Evolutionary conservation across 2,888 invertebrate genomes (phyloP).

Genomic region (Galeruca laticollis): DNA sequence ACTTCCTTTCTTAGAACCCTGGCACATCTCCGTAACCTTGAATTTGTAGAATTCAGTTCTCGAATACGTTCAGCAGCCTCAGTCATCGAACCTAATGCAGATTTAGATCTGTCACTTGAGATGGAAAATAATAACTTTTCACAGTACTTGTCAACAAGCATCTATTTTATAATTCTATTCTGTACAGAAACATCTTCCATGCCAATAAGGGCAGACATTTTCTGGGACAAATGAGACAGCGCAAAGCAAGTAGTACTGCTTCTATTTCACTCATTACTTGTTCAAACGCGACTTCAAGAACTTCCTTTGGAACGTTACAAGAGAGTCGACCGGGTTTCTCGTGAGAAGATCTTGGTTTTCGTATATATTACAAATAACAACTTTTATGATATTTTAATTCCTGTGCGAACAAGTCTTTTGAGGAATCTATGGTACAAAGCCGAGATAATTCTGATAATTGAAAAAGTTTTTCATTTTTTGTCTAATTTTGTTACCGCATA

Average conservation of each 20-base stretch:
- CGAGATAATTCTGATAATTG: not conserved
- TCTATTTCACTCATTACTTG: not conserved
- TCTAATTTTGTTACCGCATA: not conserved
- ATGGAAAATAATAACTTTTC: not conserved
- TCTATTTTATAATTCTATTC: not conserved
- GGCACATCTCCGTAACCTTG: not conserved
- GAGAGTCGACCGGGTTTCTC: not conserved
- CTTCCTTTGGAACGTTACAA: not conserved
- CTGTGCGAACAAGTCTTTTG: not conserved
- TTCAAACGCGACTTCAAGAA: not conserved
- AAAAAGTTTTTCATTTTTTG: not conserved
- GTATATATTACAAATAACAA: not conserved
- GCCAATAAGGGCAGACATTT: not conserved
- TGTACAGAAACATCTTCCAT: not conserved
- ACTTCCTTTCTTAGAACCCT: not conserved
- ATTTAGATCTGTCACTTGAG: not conserved
- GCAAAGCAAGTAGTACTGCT: not conserved
- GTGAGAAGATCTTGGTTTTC: not conserved
- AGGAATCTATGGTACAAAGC: not conserved
- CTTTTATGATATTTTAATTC: not conserved
- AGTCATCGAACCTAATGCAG: not conserved
- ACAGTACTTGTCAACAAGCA: not conserved
- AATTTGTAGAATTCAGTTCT: no score
- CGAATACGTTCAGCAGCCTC: not conserved
- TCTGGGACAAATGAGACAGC: not conserved